Conservation (phyloP, 2,797 vertebrate species). For the Coilia nasus region DNA sequence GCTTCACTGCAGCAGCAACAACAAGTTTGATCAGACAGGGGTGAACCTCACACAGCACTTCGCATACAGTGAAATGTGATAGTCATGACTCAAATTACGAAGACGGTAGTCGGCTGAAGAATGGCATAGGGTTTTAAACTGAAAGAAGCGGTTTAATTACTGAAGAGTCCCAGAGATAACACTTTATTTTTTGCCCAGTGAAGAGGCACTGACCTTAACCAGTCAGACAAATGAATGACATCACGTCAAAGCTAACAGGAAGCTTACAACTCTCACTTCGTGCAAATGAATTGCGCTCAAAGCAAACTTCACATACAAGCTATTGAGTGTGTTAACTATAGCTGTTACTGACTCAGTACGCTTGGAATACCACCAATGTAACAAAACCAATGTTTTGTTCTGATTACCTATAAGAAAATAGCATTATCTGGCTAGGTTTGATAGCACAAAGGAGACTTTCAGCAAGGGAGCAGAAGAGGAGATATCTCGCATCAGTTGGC, state of each 20-base stretch:
- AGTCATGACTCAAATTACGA: background rate
- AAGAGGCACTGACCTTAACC: background rate
- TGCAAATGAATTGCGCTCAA: background rate
- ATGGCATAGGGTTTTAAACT: background rate
- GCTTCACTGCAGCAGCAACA: slow-evolving; percentile 82
- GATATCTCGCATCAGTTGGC: background rate
- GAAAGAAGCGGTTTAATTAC: background rate
- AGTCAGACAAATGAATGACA: background rate
- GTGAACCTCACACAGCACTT: background rate
- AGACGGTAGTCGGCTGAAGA: background rate
- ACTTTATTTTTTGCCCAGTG: background rate
- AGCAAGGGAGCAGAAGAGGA: background rate
- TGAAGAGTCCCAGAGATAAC: background rate
- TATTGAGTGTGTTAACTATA: background rate
- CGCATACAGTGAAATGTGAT: background rate
- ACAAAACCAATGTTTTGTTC: background rate
- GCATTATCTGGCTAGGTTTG: background rate
- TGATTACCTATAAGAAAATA: background rate
- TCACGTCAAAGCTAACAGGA: background rate
- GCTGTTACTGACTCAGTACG: background rate
- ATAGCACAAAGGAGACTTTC: background rate
- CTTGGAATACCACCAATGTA: background rate
- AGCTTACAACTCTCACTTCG: background rate
- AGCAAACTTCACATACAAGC: background rate
- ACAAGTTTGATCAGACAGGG: background rate